phyloP scores from a whole-genome alignment of 2,888 invertebrate genomes.

The Pardosa pseudoannulata region DNA sequence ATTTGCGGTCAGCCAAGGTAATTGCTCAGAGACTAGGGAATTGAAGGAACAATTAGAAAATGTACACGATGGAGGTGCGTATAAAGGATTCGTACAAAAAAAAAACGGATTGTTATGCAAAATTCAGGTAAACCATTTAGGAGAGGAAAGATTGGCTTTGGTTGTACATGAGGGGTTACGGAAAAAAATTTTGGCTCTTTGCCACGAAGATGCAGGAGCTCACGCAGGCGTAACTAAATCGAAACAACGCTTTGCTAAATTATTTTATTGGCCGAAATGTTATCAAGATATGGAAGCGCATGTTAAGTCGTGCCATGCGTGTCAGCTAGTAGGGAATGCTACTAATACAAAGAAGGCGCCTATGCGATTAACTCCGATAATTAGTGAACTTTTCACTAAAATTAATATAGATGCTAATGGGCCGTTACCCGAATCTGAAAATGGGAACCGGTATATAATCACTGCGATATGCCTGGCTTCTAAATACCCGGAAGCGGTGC shows the following conservation, averaged over 20 bases:
- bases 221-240: constrained; percentile 18
- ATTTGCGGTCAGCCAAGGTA: too few relatives aligned
- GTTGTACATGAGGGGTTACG: constrained; percentile 1
- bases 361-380: too few relatives aligned
- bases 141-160: background rate
- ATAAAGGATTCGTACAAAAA: too few relatives aligned
- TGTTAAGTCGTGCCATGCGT: background rate
- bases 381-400: too few relatives aligned
- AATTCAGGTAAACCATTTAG: too few relatives aligned
- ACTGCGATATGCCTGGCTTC: background rate
- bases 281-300: background rate
- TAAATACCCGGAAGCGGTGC: background rate
- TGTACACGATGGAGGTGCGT: too few relatives aligned
- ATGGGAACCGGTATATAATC: background rate
- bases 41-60: too few relatives aligned
- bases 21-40: too few relatives aligned
- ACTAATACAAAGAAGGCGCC: too few relatives aligned
- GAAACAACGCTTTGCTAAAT: background rate
- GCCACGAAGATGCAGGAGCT: constrained; percentile 16
- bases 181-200: background rate
- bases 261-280: background rate
- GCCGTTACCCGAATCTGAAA: background rate
- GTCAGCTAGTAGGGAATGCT: too few relatives aligned
- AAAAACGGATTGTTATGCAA: too few relatives aligned
- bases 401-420: background rate